Percentiles rank a stretch among this genome's conserved stretches.
phyloP scores from a whole-genome alignment of 2,797 vertebrate species.

The Eidolon dupreanum region DNA sequence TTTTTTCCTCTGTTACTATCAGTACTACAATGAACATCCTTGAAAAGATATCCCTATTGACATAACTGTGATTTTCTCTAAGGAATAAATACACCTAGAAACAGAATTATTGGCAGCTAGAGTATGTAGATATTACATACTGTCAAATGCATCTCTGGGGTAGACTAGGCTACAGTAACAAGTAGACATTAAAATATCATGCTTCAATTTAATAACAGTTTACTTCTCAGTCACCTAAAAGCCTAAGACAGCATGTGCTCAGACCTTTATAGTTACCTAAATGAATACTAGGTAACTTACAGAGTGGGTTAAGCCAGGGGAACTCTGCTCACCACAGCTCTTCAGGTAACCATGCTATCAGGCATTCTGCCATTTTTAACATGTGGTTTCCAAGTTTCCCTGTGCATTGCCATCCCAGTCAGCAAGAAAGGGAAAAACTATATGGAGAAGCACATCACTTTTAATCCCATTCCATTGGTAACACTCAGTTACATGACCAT shows the following conservation, averaged over 20 bases:
- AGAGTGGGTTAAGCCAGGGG: background rate
- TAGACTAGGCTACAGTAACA: background rate
- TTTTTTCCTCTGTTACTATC: background rate
- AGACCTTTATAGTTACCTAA: background rate
- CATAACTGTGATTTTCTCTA: background rate
- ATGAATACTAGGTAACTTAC: background rate
- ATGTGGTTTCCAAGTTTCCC: background rate
- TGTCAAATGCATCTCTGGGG: background rate
- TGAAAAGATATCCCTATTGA: background rate
- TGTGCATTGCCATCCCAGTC: background rate
- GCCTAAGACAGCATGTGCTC: background rate
- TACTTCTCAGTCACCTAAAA: background rate
- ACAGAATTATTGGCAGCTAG: background rate
- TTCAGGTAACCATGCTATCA: background rate
- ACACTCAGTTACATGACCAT: background rate
- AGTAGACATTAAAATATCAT: background rate
- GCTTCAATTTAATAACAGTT: background rate
- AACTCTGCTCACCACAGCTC: background rate
- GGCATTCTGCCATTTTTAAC: background rate
- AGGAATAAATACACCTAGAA: background rate
- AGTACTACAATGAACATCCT: background rate
- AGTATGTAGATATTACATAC: background rate
- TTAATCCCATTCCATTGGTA: background rate
- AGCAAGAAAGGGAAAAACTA: background rate
- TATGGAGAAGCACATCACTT: background rate